Conservation (phyloP, 2,797 vertebrate genomes). For the Spondyliosoma cantharus region DNA sequence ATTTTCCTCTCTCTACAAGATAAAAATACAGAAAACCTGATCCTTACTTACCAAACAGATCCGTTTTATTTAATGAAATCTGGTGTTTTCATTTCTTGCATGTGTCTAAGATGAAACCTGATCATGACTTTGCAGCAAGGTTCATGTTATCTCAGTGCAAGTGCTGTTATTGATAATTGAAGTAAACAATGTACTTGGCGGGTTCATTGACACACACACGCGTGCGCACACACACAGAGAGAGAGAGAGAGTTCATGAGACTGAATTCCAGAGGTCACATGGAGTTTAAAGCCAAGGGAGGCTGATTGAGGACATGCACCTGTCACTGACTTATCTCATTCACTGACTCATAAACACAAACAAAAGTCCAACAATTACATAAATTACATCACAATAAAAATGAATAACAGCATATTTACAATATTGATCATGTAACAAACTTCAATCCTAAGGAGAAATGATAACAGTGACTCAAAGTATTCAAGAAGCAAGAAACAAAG, state of each 20-base stretch:
- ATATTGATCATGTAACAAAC: not conserved
- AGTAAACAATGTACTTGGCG: conserved; percentile 16
- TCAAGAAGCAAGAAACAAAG: not conserved
- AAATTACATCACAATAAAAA: not conserved
- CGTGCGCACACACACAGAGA: not conserved
- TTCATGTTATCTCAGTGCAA: conserved; percentile 19
- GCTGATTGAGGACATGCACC: not conserved
- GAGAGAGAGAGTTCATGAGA: not conserved
- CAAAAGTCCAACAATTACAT: not conserved
- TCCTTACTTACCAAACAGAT: not conserved
- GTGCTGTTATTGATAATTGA: not conserved
- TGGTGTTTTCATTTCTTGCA: not conserved
- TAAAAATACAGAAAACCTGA: not conserved
- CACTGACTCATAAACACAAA: not conserved
- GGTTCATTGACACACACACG: conserved; percentile 42
- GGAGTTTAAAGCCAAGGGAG: conserved; percentile 13
- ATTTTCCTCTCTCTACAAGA: too few species aligned
- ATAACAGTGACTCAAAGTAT: not conserved
- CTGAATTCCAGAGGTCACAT: conserved; percentile 60
- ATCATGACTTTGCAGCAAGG: not conserved
- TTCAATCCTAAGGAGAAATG: not conserved
- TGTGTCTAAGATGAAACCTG: not conserved
- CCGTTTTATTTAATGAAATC: not conserved
- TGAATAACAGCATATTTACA: not conserved
- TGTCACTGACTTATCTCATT: not conserved